Base-by-base conservation (phyloP, 2,113 vertebrate genomes). In the Psephotus haematonotus region DNA sequence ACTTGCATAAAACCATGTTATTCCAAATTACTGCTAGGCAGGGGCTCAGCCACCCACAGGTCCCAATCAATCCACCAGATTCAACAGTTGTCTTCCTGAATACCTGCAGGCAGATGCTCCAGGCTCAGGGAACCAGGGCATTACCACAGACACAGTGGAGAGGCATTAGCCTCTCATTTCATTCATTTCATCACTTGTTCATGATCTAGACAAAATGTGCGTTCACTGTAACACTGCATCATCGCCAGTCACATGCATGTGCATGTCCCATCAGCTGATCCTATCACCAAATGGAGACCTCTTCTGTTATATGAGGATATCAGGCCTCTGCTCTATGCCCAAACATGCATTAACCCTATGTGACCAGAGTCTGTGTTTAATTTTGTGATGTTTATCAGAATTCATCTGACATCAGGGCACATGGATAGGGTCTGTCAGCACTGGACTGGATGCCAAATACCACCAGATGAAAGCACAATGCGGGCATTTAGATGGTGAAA, bases 271-370 rank as follows among this genome's bases (percentile, higher is more conserved):
- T 14, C 90, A 67, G 68, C n/a, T 55, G 41, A 83, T 83, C 11
- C 25, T 23, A 27, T 25, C n/a, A 46, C 31, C 17, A 52, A 67
- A 63, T 5, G 11, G 77, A 90, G 59, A 70, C 10, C 17, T 65
- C 8, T 39, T 41, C 53, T 77, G 18, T 49, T 70, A 7, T 0
- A 4, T 10, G 24, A 41, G 4, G 13, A 9, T 19, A 23, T 27
- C 35, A 31, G 49, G 14, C 4, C 10, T 24, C 70, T 41, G 27
- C 37, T 65, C 15, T 7, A 2, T 10, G 23, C 29, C 39, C 35
- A 60, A 47, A 76, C 2, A 3, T 3, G 25, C 0, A 0, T 5
- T 17, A 29, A 5, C 17, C 39, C 62, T 71, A 2, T 11, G 29
- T 68, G 47, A 76, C 39, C 47, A 52, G 28, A 52, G 7, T 3